Base-by-base conservation (phyloP, 2,888 invertebrate genomes). In the Drosophila greeni region DNA sequence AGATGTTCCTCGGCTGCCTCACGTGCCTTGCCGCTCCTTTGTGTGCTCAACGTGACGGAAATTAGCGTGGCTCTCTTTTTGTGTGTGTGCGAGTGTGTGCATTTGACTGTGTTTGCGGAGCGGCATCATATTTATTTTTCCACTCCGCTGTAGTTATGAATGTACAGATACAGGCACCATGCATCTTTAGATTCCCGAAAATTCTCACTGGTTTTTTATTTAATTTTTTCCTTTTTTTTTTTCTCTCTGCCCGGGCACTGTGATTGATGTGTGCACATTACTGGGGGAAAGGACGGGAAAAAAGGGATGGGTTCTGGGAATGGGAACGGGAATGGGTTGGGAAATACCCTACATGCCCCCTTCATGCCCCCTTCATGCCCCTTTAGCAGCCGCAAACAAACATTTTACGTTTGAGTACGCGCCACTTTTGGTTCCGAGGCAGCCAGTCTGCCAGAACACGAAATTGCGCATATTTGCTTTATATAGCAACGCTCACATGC, bases 31-130 rank as follows among this genome's bases (percentile, higher is more conserved):
- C 67, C 70, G 59, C 69, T 75, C 68, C 84, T 84, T 82, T 83
- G 84, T 85, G 71, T 82, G 82, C 82, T 72, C 82, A 85, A 82
- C 85, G 82, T 82, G 82, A 83, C 84, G 84, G 82, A 82, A 82
- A 82, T 82, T 84, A 82, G 81, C 81, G 81, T 78, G 40, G 60
- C 59, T 43, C 58, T 37, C 58, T 45, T 61, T 42, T 65, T 14
- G 0, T 65, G 53, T 76, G 65, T 60, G 61, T 62, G 62, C 43
- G 51, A 56, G 62, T 48, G 65, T 29, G 43, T 33, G 60, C 62
- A 61, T 40, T 34, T 37, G 36, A 49, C 29, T 53, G 54, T 57
- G 34, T 49, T 54, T 33, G 54, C 54, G 9, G 47, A 33, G 18
- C 39, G 70, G 70, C 56, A 59, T 62, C 73, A 66, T 82, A 83